These are phyloP conservation scores for Rhopalosiphum nymphaeae DNA, from an alignment of 2,888 invertebrate species.

Conservation along the genomic window DNA sequence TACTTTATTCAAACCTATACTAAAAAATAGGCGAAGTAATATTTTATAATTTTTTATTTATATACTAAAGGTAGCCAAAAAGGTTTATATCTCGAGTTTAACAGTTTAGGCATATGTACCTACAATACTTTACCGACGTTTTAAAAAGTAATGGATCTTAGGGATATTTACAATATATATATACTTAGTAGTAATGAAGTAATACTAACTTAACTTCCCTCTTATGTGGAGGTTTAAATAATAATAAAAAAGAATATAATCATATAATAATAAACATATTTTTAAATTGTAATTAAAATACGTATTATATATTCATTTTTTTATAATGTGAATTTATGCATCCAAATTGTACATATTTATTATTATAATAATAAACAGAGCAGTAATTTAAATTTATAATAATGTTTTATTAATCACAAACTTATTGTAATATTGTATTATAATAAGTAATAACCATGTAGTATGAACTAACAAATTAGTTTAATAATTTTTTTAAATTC, in stretches of 20 bases:
- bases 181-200: too few relatives aligned
- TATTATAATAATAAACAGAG: neutral
- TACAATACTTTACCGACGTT: too few relatives aligned
- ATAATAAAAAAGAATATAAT: neutral
- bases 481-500: too few relatives aligned
- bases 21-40: neutral
- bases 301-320: neutral
- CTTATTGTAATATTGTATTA: too few relatives aligned
- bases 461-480: too few relatives aligned
- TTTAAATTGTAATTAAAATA: neutral
- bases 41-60: neutral
- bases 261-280: neutral
- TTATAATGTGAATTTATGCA: neutral
- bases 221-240: neutral
- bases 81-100: neutral
- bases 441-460: too few relatives aligned
- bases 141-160: too few relatives aligned
- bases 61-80: neutral
- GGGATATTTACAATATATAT: too few relatives aligned
- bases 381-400: neutral
- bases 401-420: neutral
- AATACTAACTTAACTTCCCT: too few relatives aligned
- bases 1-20: neutral
- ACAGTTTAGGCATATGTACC: too few relatives aligned
- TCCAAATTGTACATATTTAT: neutral